Base-by-base conservation (phyloP, 2,797 vertebrate genomes). In the Rhabdophis nuchalis region DNA sequence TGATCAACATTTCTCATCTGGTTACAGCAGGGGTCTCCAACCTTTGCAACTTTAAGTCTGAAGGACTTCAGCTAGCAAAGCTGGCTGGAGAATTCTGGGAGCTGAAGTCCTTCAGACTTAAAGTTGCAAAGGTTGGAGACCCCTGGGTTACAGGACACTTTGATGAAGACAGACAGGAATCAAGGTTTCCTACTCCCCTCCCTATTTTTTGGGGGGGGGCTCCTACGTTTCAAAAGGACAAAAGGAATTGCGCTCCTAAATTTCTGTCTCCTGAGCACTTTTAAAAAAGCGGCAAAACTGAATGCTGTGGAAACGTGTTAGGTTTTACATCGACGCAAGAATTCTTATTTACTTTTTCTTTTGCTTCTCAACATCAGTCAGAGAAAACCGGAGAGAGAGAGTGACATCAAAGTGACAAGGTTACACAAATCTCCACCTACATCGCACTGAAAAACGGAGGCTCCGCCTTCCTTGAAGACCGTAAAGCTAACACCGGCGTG, bases 321-420 rank as follows among this genome's bases (percentile, higher is more conserved):
- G 86, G 92, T 95, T 96, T 96, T 92, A 96, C 95, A 97, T 96
- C 96, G 97, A 96, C 95, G 92, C 95, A 96, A 96, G 96, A 97
- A 72, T 72, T 97, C 95, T 96, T 96, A 18, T 56, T 20, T 11
- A 46, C 46, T 46, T 13, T 46, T 14, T 13, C 14, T 57, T 1
- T 60, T 60, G 58, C 58, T 61, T 18, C 54, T 95, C 96, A 96
- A 95, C 95, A 93, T 91, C 54, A 23, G 95, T 97, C 97, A 95
- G 97, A 96, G 95, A 96, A 97, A 97, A 97, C 89, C 96, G 96
- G 95, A 96, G 89, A n/a, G n/a, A 29, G 58, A 7, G 23, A 32
- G 95, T 95, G 97, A 96, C 92, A 96, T 96, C 94, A 96, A 97
- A 97, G 97, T 96, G 95, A 96, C 96, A 96, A 97, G 95, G 95